Evolutionary conservation across 2,888 invertebrate genomes (phyloP).

Genomic region (Flexamia atlantica): DNA sequence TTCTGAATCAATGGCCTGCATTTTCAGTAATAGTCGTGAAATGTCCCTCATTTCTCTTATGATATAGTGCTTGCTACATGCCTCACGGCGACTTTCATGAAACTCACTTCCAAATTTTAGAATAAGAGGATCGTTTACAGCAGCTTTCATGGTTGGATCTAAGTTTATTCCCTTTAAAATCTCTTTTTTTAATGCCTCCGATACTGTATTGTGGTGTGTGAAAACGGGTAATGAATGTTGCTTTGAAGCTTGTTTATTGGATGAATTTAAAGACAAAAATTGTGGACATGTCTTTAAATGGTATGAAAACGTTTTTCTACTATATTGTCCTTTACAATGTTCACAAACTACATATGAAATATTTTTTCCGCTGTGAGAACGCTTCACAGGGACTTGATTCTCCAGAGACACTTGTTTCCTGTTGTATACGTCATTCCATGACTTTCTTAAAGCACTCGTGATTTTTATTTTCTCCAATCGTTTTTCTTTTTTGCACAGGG

Average conservation of each 20-base stretch:
- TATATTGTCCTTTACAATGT: background rate
- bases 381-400: background rate
- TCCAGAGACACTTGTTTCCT: background rate
- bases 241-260: background rate
- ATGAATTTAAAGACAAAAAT: background rate
- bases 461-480: background rate
- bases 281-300: background rate
- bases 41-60: constrained; percentile 40
- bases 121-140: background rate
- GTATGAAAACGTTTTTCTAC: background rate
- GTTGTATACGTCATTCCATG: background rate
- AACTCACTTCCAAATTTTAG: constrained; percentile 19
- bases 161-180: background rate
- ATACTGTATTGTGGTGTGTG: background rate
- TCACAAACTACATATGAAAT: background rate
- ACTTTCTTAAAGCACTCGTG: background rate
- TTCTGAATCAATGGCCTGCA: background rate
- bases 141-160: background rate
- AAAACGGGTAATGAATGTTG: background rate
- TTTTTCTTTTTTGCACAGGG: background rate
- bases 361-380: background rate
- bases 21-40: background rate
- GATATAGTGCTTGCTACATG: background rate
- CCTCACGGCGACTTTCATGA: background rate
- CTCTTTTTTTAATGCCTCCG: background rate